Evolutionary conservation across 2,113 vertebrate genomes (phyloP).

Genomic region (Setophaga kirtlandii): DNA sequence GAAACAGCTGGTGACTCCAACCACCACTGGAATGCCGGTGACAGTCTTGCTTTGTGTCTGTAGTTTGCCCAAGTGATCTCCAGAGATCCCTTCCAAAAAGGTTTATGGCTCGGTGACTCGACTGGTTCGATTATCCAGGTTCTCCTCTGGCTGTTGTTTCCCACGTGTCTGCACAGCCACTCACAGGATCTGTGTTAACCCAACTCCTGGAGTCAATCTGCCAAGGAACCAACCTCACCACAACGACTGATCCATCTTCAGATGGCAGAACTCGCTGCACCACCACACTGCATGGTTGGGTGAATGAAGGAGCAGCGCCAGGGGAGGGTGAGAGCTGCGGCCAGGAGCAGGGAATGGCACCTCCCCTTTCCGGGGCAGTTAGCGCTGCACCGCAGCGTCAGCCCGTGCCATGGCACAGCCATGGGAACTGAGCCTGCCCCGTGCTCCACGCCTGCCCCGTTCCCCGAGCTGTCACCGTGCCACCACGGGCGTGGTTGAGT

Average conservation of each 20-base stretch:
- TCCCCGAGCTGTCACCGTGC: background rate
- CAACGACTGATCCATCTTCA: background rate
- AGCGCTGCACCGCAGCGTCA: background rate
- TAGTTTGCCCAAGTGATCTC: background rate
- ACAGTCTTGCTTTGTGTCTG: background rate
- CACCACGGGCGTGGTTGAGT: background rate
- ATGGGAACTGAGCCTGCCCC: background rate
- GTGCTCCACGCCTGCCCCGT: background rate
- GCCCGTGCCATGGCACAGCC: background rate
- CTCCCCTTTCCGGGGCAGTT: slow-evolving; percentile 22
- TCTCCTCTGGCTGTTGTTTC: background rate
- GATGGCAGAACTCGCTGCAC: background rate
- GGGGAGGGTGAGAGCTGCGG: background rate
- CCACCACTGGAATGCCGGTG: background rate
- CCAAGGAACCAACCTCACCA: background rate
- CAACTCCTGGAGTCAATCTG: background rate
- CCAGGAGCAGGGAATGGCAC: background rate
- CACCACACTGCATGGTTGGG: background rate
- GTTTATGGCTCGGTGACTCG: background rate
- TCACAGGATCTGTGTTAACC: background rate
- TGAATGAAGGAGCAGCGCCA: background rate
- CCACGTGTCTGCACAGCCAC: background rate
- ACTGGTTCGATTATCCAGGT: background rate
- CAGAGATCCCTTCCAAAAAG: background rate
- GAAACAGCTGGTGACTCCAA: background rate